These are phyloP conservation scores for Uropsilus gracilis DNA, from an alignment of 2,113 vertebrate genomes.

Conservation along the genomic window DNA sequence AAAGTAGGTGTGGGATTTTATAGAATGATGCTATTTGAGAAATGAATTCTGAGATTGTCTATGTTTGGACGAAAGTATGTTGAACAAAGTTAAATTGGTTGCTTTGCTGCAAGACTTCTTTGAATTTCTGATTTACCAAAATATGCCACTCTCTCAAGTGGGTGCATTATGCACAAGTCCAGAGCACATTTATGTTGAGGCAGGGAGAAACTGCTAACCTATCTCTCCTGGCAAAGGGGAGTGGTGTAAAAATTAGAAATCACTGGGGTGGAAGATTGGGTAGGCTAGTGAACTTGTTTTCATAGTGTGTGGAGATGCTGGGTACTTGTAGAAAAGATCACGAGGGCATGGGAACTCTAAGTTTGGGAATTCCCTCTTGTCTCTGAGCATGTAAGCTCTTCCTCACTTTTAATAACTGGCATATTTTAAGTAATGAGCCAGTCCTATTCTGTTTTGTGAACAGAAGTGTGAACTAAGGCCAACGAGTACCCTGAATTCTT, in stretches of 20 bases:
- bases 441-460: background rate
- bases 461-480: background rate
- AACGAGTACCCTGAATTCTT: background rate
- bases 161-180: background rate
- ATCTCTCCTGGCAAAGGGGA: background rate
- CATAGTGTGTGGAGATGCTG: background rate
- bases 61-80: background rate
- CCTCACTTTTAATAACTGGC: background rate
- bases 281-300: background rate
- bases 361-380: background rate
- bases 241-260: background rate
- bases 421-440: no score
- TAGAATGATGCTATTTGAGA: background rate
- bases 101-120: background rate
- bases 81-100: background rate
- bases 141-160: background rate
- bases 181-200: background rate
- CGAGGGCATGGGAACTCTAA: background rate
- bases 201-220: background rate
- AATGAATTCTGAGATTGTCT: background rate
- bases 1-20: background rate
- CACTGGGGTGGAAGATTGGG: background rate
- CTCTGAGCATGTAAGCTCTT: background rate
- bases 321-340: background rate
- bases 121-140: background rate